phyloP scores from a whole-genome alignment of 2,797 vertebrate species.

The Chelon labrosus region DNA sequence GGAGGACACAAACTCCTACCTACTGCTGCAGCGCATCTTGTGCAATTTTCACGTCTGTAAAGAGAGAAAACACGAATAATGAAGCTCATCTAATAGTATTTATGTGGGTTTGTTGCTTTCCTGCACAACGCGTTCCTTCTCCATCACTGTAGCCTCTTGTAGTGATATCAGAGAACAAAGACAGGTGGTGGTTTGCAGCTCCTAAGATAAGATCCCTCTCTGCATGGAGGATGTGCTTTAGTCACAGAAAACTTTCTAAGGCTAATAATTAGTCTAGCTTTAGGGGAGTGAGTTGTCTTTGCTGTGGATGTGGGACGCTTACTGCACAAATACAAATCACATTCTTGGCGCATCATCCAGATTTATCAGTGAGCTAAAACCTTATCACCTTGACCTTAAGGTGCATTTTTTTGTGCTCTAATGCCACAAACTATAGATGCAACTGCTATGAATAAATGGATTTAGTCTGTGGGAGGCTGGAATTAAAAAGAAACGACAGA shows the following conservation, averaged over 20 bases:
- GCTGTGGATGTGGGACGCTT: too few species aligned
- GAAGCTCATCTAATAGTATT: neutral
- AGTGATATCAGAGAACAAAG: constrained; percentile 8
- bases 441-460: too few species aligned
- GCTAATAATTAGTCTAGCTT: too few species aligned
- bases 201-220: constrained; percentile 1
- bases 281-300: too few species aligned
- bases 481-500: neutral
- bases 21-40: neutral
- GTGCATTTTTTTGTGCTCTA: too few species aligned
- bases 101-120: neutral
- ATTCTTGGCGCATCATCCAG: too few species aligned
- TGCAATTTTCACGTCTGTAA: neutral
- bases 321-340: too few species aligned
- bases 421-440: too few species aligned
- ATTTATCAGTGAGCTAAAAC: too few species aligned
- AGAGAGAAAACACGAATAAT: neutral
- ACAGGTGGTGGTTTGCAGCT: constrained; percentile 16
- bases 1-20: too few species aligned
- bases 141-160: constrained; percentile 7
- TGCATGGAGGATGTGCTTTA: too few species aligned
- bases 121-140: neutral
- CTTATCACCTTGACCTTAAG: too few species aligned
- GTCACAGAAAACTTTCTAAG: neutral
- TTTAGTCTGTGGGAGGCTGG: neutral